Evolutionary conservation across 2,888 invertebrate species (phyloP).

Genomic region (Drosophila antonietae): DNA sequence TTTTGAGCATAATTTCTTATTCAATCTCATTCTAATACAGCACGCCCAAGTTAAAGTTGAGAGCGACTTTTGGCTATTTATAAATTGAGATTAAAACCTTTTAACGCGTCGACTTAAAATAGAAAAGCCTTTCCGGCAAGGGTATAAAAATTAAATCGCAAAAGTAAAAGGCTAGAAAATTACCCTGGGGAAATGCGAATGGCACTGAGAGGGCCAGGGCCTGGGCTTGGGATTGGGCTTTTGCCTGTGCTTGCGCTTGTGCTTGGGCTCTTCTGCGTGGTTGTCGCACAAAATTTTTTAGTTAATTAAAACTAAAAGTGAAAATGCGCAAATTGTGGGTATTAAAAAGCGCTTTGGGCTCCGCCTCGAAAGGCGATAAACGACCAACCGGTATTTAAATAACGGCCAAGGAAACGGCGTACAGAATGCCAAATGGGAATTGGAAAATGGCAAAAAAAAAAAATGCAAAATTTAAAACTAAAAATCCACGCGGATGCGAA

Average conservation of each 20-base stretch:
- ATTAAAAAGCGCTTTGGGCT: slow-evolving; percentile 67
- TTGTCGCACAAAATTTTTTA: slow-evolving; percentile 65
- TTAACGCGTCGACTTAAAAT: background rate
- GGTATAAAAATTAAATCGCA: slow-evolving; percentile 12
- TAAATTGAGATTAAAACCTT: background rate
- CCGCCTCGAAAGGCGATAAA: slow-evolving; percentile 44
- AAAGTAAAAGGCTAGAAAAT: slow-evolving; percentile 15
- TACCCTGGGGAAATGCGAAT: slow-evolving; percentile 15
- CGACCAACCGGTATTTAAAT: slow-evolving; percentile 43
- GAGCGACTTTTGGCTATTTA: background rate
- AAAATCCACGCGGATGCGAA: slow-evolving; percentile 29
- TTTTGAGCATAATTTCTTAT: background rate
- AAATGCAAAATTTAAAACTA: background rate
- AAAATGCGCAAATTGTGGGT: slow-evolving; percentile 76
- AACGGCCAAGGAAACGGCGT: slow-evolving; percentile 11
- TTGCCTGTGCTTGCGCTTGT: background rate
- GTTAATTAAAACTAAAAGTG: slow-evolving; percentile 79
- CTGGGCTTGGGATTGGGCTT: background rate
- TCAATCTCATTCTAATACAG: background rate
- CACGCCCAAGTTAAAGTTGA: too few relatives aligned
- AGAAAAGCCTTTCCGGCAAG: background rate
- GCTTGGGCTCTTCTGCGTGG: background rate
- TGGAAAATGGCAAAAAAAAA: slow-evolving; percentile 16
- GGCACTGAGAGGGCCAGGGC: background rate
- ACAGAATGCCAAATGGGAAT: slow-evolving; percentile 14